Conservation (phyloP, 2,888 invertebrate species). For the Cetonia aurata region DNA sequence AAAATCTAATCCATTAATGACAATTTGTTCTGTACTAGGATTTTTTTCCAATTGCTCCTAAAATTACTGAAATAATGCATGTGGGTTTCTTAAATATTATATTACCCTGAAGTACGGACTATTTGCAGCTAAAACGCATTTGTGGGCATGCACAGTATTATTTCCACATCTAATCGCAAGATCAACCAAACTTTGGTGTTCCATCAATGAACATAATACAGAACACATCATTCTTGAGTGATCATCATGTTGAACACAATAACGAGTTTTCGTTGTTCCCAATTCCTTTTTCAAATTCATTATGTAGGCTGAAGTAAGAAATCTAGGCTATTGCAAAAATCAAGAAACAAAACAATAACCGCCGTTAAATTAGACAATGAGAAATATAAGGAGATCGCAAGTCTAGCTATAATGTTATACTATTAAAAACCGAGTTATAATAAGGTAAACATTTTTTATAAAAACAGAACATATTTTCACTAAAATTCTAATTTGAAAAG, state of each 20-base stretch:
- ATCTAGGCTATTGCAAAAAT: neutral
- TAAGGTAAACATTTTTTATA: no score
- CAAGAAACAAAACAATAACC: slow-evolving; percentile 33
- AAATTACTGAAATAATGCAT: slow-evolving; percentile 34
- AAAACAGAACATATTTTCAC: no score
- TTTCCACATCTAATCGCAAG: slow-evolving; percentile 82
- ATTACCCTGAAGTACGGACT: slow-evolving; percentile 80
- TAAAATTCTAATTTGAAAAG: no score
- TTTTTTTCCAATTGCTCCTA: slow-evolving; percentile 73
- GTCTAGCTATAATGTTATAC: neutral
- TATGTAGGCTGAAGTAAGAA: neutral
- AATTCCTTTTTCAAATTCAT: slow-evolving; percentile 53
- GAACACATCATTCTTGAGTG: slow-evolving; percentile 78
- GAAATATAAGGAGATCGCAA: neutral
- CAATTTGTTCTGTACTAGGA: slow-evolving; percentile 71
- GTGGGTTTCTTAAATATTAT: neutral
- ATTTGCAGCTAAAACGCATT: slow-evolving; percentile 79
- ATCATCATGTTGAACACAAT: slow-evolving; percentile 74
- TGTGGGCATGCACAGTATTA: slow-evolving; percentile 80
- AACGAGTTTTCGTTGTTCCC: slow-evolving; percentile 50
- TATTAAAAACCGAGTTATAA: no score
- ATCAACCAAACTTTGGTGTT: slow-evolving; percentile 80
- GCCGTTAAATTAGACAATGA: slow-evolving; percentile 11
- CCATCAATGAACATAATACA: slow-evolving; percentile 77
- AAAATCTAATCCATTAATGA: slow-evolving; percentile 78